Evolutionary conservation across 2,113 vertebrate genomes (phyloP), one percentile per base, ranked within the genome.

Genomic region (Vireo altiloquus): DNA sequence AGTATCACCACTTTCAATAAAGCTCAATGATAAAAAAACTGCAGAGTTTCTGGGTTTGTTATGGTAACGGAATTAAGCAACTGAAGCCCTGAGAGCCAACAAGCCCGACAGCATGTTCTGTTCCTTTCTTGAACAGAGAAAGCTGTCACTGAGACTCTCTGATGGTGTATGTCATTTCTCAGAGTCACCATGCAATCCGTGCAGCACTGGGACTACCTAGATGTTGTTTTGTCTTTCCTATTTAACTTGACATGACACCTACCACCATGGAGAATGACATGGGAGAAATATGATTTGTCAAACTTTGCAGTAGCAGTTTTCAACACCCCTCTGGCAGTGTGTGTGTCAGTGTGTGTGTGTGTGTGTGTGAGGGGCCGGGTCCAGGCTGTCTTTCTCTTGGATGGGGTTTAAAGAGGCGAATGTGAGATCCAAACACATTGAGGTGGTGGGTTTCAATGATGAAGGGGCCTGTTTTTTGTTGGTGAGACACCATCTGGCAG

Each of bases 101-200:
- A 59, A 50, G 27, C 57, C 50, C 5, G 5, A 25, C 33, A 39
- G 56, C 64, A 15, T 5, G 2, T 77, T 69, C 59, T 56, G 40
- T 92, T 79, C 87, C 50, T 63, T 70, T 64, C 78, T 33, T 37
- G 44, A 53, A 7, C 39, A 5, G 3, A 2, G 40, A 39, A 69
- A 69, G 60, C n/a, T 91, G 60, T 42, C 2, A 5, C 81, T 68
- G 60, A 52, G n/a, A 14, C 47, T 82, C 42, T 60, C 52, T 30
- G 20, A 31, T 61, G 46, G 42, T 40, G 40, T 27, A 5, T 37
- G 63, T 42, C 17, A 23, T 54, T 84, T 68, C 69, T 72, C 18
- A 56, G 52, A 66, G 74, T 25, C 37, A 8, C 44, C 15, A 24
- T 6, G 18, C 1, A 0, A 30, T 35, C 53, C 1, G 0, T 7